Conservation (phyloP, 2,888 invertebrate species). For the Hanleya hanleyi region DNA sequence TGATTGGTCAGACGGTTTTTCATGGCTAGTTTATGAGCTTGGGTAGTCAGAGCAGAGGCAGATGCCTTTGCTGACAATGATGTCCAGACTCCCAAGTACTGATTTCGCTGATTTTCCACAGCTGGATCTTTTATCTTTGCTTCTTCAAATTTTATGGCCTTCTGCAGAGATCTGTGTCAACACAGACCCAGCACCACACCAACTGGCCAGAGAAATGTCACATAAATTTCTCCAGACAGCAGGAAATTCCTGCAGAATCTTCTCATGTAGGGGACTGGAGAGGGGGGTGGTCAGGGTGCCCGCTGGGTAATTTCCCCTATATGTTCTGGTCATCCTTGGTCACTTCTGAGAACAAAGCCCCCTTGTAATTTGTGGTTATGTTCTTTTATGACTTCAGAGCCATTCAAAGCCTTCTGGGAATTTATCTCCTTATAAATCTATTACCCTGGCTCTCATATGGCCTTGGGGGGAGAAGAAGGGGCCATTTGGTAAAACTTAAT, state of each 20-base stretch:
- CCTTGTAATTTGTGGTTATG: not conserved
- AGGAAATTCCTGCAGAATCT: too few species aligned
- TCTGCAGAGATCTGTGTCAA: not conserved
- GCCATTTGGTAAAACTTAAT: not conserved
- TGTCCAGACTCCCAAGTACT: not conserved
- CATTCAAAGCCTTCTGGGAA: not conserved
- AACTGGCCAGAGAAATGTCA: not conserved
- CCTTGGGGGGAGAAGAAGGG: too few species aligned
- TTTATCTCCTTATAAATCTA: conserved; percentile 6
- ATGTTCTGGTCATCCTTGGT: not conserved
- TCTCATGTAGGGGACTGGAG: too few species aligned
- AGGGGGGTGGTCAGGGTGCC: too few species aligned
- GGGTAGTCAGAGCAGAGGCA: not conserved
- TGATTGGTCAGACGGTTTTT: not conserved
- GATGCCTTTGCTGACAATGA: not conserved
- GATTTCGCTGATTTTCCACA: not conserved
- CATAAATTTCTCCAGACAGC: not conserved
- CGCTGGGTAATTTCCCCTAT: too few species aligned
- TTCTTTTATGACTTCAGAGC: too few species aligned
- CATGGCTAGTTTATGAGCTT: not conserved
- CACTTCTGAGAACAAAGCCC: not conserved
- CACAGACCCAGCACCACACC: not conserved
- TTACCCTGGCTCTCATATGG: not conserved
- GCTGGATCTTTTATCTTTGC: conserved; percentile 4
- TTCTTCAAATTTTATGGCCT: conserved; percentile 6